Base-by-base conservation (phyloP, 2,113 vertebrate species). In the Cyprinodon variegatus region DNA sequence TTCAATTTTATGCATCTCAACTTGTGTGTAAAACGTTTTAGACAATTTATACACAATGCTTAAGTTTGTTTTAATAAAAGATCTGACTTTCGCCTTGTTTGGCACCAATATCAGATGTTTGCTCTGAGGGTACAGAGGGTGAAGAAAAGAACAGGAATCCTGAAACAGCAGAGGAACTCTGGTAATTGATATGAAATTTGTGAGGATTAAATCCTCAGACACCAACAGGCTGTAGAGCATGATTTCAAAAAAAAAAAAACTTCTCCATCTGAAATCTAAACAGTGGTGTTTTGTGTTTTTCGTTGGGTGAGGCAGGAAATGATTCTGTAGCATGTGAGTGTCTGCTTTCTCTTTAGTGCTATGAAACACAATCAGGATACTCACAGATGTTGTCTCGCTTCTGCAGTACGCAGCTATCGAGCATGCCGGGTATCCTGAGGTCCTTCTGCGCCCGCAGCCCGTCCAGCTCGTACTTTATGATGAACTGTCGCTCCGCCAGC, bases 391-490 rank as follows among this genome's bases (percentile, higher is more conserved):
- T 92, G 77, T 93, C 88, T 57, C 94, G 50, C 72, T 85, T 50
- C 3, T 89, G 89, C 38, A 96, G 90, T 0, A 75, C 29, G 38
- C 60, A 66, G 40, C 70, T 72, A 68, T 93, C 89, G 0, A 87
- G 61, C 67, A 94, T 83, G n/a, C 95, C 95, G 0, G 94, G 94
- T 38, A 96, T 88, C 37, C 83, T 92, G 65, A 92, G 82, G 68
- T 94, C 93, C 76, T 84, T 90, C 70, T 85, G 74, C 0, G 92
- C 92, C 20, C 92, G 81, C 70, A 95, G 73, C 17, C 91, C 92
- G 6, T 95, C 94, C 86, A 96, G 76, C 80, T 93, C 91, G 29
- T 93, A 88, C 84, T 94, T 95, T 63, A 95, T 79, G 0, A 96
- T 91, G 85, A 87, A 95, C 89, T 95, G 94, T 39, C 92, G 88